Percentiles rank a stretch among this genome's conserved stretches.
Conservation (phyloP, 2,797 vertebrate genomes). For the Chaenodraco wilsoni region DNA sequence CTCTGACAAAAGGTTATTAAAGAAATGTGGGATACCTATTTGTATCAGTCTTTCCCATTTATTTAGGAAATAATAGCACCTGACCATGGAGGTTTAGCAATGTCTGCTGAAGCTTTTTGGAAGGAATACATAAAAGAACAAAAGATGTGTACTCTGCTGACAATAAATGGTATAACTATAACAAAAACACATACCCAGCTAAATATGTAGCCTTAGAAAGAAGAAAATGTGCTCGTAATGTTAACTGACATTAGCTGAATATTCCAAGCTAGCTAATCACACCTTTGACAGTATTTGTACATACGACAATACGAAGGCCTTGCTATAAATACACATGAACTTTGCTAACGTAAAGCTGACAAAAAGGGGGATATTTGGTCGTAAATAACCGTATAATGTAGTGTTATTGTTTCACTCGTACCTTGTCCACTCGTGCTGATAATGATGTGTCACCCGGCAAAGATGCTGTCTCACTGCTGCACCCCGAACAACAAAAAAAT, state of each 20-base stretch:
- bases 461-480: slow-evolving; percentile 86
- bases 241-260: slow-evolving; percentile 6
- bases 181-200: background rate
- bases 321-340: background rate
- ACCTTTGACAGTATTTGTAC: slow-evolving; percentile 23
- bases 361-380: background rate
- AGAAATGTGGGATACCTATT: slow-evolving; percentile 18
- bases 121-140: background rate
- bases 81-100: background rate
- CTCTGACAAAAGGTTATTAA: background rate
- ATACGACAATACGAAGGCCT: slow-evolving; percentile 33
- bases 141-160: background rate
- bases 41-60: background rate
- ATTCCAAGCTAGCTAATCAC: slow-evolving; percentile 43
- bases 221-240: too few relatives aligned
- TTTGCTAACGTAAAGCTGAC: background rate
- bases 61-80: background rate
- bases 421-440: slow-evolving; percentile 66
- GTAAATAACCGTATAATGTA: background rate
- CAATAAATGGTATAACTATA: background rate
- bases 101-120: background rate
- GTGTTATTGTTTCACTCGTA: slow-evolving; percentile 44
- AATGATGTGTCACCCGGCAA: slow-evolving; percentile 73
- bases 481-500: slow-evolving; percentile 26
- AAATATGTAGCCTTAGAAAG: background rate